These are phyloP conservation scores for Pristionchus pacificus DNA, from an alignment of 1,140 invertebrate genomes.

Conservation along the genomic window DNA sequence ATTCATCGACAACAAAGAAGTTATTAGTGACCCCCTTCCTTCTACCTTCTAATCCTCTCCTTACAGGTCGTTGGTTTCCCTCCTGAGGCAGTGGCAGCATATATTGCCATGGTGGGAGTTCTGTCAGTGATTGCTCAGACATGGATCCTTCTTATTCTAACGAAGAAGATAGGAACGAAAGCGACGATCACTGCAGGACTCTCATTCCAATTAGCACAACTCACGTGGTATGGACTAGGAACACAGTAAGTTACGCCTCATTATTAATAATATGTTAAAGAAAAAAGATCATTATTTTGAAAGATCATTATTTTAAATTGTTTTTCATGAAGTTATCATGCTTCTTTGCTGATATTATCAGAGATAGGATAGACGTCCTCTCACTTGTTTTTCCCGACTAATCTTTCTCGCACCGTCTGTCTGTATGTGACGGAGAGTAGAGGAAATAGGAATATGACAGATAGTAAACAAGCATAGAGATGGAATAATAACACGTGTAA, in stretches of 20 bases:
- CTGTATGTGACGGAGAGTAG: too few species aligned
- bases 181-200: slow-evolving; percentile 94
- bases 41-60: not conserved
- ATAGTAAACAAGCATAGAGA: too few species aligned
- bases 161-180: slow-evolving; percentile 85
- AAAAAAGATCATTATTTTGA: too few species aligned
- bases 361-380: too few species aligned
- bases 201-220: slow-evolving; percentile 84
- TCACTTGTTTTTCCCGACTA: too few species aligned
- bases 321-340: too few species aligned
- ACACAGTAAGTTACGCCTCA: slow-evolving; percentile 69
- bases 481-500: too few species aligned
- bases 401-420: too few species aligned
- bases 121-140: slow-evolving; percentile 90
- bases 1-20: not conserved
- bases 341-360: too few species aligned
- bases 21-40: not conserved
- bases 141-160: slow-evolving; percentile 76
- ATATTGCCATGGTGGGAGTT: slow-evolving; percentile 92
- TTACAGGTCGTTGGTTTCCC: slow-evolving; percentile 84
- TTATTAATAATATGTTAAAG: too few species aligned
- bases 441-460: too few species aligned
- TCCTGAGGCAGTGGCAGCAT: slow-evolving; percentile 87
- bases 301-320: too few species aligned
- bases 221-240: slow-evolving; percentile 93